A percentile compares a stretch with the other conserved stretches of the same genome.
phyloP scores from a whole-genome alignment of 2,797 vertebrate genomes.

The Sitta carolinensis region DNA sequence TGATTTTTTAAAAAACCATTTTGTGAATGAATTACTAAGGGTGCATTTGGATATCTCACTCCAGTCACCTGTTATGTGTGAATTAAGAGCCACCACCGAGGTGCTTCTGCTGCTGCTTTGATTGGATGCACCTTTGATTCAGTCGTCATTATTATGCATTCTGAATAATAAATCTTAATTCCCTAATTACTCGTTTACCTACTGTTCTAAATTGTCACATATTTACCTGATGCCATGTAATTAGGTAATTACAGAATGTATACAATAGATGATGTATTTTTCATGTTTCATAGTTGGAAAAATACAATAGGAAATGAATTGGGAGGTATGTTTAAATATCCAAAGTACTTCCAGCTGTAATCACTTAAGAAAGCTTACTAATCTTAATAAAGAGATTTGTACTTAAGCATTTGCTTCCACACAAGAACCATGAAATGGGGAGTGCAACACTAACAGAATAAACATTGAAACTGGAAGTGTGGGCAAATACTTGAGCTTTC shows the following conservation, averaged over 20 bases:
- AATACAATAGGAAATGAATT: constrained; percentile 19
- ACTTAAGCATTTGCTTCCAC: background rate
- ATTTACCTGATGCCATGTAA: constrained; percentile 55
- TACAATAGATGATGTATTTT: constrained; percentile 53
- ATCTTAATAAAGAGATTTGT: background rate
- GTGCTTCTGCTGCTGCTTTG: background rate
- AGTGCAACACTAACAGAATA: background rate
- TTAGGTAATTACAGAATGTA: constrained; percentile 67
- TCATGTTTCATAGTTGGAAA: background rate
- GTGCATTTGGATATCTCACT: background rate
- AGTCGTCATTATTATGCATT: constrained; percentile 38
- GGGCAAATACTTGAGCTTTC: background rate
- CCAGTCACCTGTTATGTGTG: background rate
- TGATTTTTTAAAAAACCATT: background rate
- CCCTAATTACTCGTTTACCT: constrained; percentile 70
- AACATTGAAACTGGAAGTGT: background rate
- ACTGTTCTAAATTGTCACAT: constrained; percentile 54
- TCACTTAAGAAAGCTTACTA: background rate
- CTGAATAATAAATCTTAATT: constrained; percentile 71
- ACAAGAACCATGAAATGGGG: background rate
- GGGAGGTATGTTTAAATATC: background rate
- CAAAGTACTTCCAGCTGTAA: background rate
- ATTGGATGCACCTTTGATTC: constrained; percentile 26
- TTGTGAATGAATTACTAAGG: background rate
- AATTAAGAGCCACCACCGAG: background rate